Percentiles rank a stretch among this genome's conserved stretches.
Evolutionary conservation across 2,888 invertebrate genomes (phyloP).

Genomic region (Polymixis flavicincta): DNA sequence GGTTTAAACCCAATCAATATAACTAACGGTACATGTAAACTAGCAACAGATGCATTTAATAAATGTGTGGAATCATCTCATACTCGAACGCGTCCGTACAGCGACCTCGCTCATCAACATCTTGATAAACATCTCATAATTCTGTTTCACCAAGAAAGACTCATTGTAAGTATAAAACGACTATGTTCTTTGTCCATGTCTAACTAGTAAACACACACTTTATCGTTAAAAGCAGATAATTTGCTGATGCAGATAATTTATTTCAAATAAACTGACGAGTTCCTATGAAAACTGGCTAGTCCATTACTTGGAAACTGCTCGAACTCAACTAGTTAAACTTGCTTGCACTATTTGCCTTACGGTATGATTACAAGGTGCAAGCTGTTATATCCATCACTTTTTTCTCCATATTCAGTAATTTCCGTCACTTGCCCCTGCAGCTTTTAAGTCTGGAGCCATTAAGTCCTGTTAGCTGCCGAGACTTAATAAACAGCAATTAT

Average conservation of each 20-base stretch:
- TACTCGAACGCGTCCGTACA: slow-evolving; percentile 53
- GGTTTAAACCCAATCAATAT: not conserved
- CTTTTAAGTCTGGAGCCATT: not conserved
- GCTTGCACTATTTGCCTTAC: slow-evolving; percentile 42
- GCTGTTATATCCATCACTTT: slow-evolving; percentile 27
- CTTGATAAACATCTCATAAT: slow-evolving; percentile 49
- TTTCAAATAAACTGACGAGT: slow-evolving; percentile 47
- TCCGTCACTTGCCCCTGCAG: slow-evolving; percentile 21
- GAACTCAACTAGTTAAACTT: slow-evolving; percentile 36
- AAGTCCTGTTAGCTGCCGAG: slow-evolving; percentile 2
- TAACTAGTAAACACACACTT: slow-evolving; percentile 23
- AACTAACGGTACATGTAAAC: slow-evolving; percentile 7
- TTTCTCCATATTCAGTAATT: slow-evolving; percentile 28
- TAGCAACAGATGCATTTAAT: slow-evolving; percentile 43
- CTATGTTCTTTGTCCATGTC: slow-evolving; percentile 44
- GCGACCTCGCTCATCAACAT: slow-evolving; percentile 25
- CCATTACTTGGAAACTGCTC: slow-evolving; percentile 50
- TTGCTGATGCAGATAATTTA: slow-evolving; percentile 29
- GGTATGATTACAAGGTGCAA: slow-evolving; percentile 48
- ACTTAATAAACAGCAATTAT: slow-evolving; percentile 7
- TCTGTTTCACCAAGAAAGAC: slow-evolving; percentile 40
- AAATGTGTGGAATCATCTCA: slow-evolving; percentile 45
- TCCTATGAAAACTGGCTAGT: slow-evolving; percentile 56
- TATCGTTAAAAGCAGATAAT: slow-evolving; percentile 31
- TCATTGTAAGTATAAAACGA: slow-evolving; percentile 30